Percentiles rank a stretch among this genome's conserved stretches.
phyloP scores from a whole-genome alignment of 2,113 vertebrate genomes.

The Protobothrops flavoviridis region DNA sequence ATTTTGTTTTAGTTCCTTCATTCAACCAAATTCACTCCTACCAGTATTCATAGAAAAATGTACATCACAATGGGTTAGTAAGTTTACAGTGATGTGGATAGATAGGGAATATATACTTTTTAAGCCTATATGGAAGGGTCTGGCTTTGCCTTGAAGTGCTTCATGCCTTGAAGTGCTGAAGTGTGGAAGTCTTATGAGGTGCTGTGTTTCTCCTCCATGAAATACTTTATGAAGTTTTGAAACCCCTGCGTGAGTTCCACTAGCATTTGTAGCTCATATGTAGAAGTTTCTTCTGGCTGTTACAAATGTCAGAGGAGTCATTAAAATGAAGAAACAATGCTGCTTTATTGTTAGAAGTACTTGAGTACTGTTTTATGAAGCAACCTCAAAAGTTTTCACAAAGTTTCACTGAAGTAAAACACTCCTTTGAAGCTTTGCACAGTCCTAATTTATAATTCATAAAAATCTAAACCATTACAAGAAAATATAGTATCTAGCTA shows the following conservation, averaged over 20 bases:
- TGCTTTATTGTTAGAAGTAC: neutral
- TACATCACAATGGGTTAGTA: neutral
- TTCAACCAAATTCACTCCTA: neutral
- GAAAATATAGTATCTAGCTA: neutral
- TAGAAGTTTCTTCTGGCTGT: neutral
- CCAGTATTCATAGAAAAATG: neutral
- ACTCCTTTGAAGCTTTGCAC: neutral
- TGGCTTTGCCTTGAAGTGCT: neutral
- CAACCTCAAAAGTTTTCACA: neutral
- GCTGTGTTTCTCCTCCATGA: neutral
- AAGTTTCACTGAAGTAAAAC: neutral
- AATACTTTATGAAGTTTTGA: neutral
- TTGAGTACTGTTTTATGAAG: neutral
- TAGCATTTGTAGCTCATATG: neutral
- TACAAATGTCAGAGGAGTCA: neutral
- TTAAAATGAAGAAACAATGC: neutral
- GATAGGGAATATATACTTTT: neutral
- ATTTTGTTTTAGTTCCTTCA: neutral
- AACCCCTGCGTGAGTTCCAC: neutral
- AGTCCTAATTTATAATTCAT: neutral
- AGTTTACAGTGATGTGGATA: neutral
- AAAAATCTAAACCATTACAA: neutral
- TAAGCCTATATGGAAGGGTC: neutral
- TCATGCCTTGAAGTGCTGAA: neutral
- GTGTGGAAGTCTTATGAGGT: neutral